Percentiles rank a stretch among this genome's conserved stretches.
phyloP scores from a whole-genome alignment of 2,113 vertebrate species.

The Centropus bengalensis region DNA sequence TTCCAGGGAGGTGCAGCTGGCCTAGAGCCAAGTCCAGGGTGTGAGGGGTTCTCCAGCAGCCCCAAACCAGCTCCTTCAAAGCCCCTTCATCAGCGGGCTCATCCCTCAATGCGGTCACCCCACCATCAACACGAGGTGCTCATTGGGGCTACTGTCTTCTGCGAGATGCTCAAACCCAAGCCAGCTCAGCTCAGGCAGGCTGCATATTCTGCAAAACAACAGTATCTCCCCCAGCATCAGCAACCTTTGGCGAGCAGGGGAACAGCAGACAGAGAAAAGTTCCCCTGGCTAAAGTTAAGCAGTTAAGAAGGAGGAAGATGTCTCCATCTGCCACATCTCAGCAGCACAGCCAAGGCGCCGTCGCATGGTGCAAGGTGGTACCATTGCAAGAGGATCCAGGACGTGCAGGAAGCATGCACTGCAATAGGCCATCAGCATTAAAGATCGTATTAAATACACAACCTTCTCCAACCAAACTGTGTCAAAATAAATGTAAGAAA shows the following conservation, averaged over 20 bases:
- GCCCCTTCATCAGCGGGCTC: not conserved
- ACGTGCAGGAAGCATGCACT: not conserved
- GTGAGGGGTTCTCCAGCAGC: not conserved
- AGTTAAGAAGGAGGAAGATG: not conserved
- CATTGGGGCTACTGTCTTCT: not conserved
- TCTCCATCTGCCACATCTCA: not conserved
- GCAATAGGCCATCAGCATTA: not conserved
- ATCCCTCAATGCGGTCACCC: not conserved
- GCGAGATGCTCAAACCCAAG: not conserved
- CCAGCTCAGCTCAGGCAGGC: not conserved
- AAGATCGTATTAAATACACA: not conserved
- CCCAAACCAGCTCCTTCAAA: not conserved
- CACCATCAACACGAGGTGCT: accelerated
- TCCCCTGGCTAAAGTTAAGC: not conserved
- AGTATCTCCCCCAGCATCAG: not conserved
- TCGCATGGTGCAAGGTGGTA: too few relatives aligned
- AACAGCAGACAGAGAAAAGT: not conserved
- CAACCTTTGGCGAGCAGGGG: not conserved
- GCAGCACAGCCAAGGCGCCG: not conserved
- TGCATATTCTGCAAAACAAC: not conserved
- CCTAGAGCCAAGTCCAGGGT: accelerated
- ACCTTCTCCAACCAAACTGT: not conserved
- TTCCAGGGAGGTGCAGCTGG: accelerated
- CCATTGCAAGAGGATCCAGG: not conserved
- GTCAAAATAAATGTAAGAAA: not conserved